phyloP scores from a whole-genome alignment of 2,113 vertebrate species.

The Microcebus lehilahytsara region DNA sequence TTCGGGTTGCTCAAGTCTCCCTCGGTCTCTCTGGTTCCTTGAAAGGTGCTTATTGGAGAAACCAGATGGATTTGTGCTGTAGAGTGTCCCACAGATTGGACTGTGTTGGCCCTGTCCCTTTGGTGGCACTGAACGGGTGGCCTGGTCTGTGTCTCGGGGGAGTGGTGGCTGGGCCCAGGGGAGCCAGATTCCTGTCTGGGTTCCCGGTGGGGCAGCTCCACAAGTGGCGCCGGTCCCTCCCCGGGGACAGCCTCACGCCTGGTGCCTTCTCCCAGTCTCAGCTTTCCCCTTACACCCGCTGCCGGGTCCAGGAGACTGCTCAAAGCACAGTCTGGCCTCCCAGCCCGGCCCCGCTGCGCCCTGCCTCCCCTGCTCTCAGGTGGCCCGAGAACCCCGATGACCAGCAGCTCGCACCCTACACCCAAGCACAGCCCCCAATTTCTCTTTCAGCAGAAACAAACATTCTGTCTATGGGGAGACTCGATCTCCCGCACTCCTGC shows the following conservation, averaged over 20 bases:
- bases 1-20: background rate
- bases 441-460: background rate
- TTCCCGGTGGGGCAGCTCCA: background rate
- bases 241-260: no score
- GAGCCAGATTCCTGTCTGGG: background rate
- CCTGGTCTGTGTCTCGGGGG: background rate
- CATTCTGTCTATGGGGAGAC: no score
- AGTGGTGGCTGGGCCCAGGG: background rate
- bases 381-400: no score
- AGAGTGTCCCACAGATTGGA: background rate
- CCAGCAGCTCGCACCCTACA: background rate
- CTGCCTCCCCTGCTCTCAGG: background rate
- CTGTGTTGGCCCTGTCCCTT: background rate
- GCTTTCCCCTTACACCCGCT: no score
- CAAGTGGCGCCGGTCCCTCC: background rate
- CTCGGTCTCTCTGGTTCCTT: background rate
- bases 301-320: no score
- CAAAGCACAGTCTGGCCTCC: no score
- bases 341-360: no score
- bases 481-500: no score
- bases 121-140: background rate
- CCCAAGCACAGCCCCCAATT: background rate
- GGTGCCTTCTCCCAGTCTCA: no score
- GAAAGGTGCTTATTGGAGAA: background rate
- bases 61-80: background rate